These are phyloP conservation scores for Nasonia longicornis DNA, from an alignment of 1,140 invertebrate species.

Conservation along the genomic window DNA sequence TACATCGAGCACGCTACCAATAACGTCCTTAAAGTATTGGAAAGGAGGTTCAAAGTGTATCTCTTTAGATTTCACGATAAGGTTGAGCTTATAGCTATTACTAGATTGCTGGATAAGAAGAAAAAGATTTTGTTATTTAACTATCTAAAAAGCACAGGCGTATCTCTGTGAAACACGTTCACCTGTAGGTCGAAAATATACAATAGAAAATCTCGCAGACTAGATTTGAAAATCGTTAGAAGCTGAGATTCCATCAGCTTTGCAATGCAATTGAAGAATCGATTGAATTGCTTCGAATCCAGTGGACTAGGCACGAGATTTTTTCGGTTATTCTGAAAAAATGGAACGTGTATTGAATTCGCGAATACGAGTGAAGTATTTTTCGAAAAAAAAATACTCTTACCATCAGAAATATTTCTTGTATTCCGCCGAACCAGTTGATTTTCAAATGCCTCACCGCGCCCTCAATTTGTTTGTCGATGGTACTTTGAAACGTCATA, in stretches of 20 bases:
- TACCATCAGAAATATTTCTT: conserved; percentile 71
- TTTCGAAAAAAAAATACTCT: conserved; percentile 19
- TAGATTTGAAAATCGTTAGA: conserved; percentile 81
- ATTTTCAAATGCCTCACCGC: conserved; percentile 70
- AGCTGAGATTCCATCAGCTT: conserved; percentile 90
- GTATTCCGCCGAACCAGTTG: conserved; percentile 75
- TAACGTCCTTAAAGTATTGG: conserved; percentile 77
- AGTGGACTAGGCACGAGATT: conserved; percentile 81
- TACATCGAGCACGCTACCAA: conserved; percentile 79
- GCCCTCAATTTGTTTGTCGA: conserved; percentile 73
- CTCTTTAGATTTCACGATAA: conserved; percentile 77
- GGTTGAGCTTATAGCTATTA: conserved; percentile 75
- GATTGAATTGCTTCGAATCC: conserved; percentile 76
- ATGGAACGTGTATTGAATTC: not conserved
- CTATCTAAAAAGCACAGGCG: not conserved
- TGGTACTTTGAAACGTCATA: conserved; percentile 70
- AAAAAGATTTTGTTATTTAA: conserved; percentile 32
- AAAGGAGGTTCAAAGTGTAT: conserved; percentile 86
- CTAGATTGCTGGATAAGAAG: conserved; percentile 19
- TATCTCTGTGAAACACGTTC: conserved; percentile 53
- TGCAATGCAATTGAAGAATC: conserved; percentile 87
- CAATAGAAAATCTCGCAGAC: conserved; percentile 81
- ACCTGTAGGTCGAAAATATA: conserved; percentile 83
- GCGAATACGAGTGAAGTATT: no score
- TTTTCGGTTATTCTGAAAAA: conserved; percentile 77